phyloP scores from a whole-genome alignment of 2,888 invertebrate species.

The Anodontia alba region DNA sequence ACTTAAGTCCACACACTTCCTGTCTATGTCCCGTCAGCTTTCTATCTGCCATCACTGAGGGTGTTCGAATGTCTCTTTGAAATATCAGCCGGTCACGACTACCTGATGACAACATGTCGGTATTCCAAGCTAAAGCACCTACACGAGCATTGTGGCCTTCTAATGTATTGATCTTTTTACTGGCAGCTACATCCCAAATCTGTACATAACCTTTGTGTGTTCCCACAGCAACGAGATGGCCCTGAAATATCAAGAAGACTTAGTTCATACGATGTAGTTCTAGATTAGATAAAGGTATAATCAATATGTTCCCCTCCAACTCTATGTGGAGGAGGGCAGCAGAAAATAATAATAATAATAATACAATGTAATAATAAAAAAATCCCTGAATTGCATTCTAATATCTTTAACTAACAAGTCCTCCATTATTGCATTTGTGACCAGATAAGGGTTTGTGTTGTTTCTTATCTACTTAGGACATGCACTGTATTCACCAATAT shows the following conservation, averaged over 20 bases:
- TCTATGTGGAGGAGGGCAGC: no score
- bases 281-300: no score
- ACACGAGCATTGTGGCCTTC: conserved; percentile 94
- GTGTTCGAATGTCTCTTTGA: conserved; percentile 94
- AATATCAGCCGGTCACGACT: conserved; percentile 97
- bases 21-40: conserved; percentile 96
- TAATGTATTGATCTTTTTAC: conserved; percentile 95
- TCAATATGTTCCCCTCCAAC: no score
- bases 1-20: conserved; percentile 98
- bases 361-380: no score
- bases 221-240: conserved; percentile 98
- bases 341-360: no score
- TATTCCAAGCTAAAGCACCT: conserved; percentile 97
- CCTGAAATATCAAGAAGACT: conserved; percentile 85
- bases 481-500: no score
- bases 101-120: conserved; percentile 97
- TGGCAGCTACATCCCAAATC: conserved; percentile 98
- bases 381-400: no score
- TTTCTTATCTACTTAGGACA: no score
- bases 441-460: no score
- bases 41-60: conserved; percentile 75
- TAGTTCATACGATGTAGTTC: no score
- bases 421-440: no score
- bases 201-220: conserved; percentile 98
- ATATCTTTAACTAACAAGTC: no score